Evolutionary conservation across 2,888 invertebrate genomes (phyloP).

Genomic region (Crematogaster levior): DNA sequence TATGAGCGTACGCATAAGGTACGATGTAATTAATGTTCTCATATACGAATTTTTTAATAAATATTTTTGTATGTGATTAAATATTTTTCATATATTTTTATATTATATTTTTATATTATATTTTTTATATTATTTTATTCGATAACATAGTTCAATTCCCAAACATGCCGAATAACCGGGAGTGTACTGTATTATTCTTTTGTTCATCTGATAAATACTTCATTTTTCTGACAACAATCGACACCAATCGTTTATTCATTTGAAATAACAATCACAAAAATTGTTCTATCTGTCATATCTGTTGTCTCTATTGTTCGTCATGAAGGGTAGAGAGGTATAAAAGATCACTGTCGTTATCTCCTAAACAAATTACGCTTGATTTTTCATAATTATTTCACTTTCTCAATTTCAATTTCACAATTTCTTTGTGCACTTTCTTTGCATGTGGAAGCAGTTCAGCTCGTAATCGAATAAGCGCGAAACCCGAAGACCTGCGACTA

Average conservation of each 20-base stretch:
- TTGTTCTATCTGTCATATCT: constrained; percentile 11
- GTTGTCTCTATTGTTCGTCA: constrained; percentile 6
- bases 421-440: not conserved
- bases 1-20: not conserved
- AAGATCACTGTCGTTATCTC: not conserved
- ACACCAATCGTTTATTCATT: constrained; percentile 26
- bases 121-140: not conserved
- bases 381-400: constrained; percentile 21
- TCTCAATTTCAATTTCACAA: no score
- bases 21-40: not conserved
- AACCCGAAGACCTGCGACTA: not conserved
- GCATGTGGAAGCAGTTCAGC: not conserved
- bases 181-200: constrained; percentile 27
- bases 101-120: no score
- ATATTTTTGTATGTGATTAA: no score
- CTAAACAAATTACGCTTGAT: not conserved
- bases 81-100: no score
- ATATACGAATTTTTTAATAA: no score
- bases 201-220: constrained; percentile 13
- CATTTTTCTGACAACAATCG: constrained; percentile 25
- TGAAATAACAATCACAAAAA: constrained; percentile 35
- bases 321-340: not conserved
- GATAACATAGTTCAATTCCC: not conserved
- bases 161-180: not conserved
- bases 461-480: constrained; percentile 27